Base-by-base conservation (phyloP, 1,140 invertebrate species). In the Anoplolepis gracilipes region DNA sequence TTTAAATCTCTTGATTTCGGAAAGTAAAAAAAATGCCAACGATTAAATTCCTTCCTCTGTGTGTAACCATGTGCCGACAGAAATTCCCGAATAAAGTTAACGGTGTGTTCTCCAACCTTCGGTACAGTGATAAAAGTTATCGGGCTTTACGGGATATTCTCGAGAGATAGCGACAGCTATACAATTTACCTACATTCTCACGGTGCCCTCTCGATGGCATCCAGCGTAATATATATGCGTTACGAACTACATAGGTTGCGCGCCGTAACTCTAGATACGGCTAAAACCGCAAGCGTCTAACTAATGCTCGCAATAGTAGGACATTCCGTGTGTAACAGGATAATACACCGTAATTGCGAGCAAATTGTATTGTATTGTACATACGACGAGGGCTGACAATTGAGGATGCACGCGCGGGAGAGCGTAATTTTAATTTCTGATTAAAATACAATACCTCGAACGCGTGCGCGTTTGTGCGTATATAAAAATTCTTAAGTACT, bases 121-220 rank as follows among this genome's bases (percentile, higher is more conserved):
- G 36, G 33, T 7, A 5, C 55, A 8, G 6, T 72, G 36, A 82
- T 79, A 82, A 59, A 72, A 59, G 49, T 59, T 72, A 72, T 57
- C 65, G n/a, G 10, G 11, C 49, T 42, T 36, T n/a, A 30, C 28
- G 39, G 19, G 11, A 53, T 19, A n/a, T 25, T 36, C 72, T 39
- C 33, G 64, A 4, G 42, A 77, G 59, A 65, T 42, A 84, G 62
- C n/a, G 62, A 46, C 81, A 62, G 65, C 73, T 42, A 42, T 70
- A 84, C 82, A 81, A 90, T 90, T 93, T 90, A 90, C 91, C 91
- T 92, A 92, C 84, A 93, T 93, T 93, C 92, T 91, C 92, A 92
- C 88, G 90, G 73, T 84, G 65, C 16, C 72, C 46, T 62, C 75
- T 62, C 77, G 61, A 84, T 90, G 62, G 53, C 76, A 79, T 85